Evolutionary conservation across 2,797 vertebrate species (phyloP), one percentile per base, ranked within the genome.

Genomic region (Chloroceryle amazona): DNA sequence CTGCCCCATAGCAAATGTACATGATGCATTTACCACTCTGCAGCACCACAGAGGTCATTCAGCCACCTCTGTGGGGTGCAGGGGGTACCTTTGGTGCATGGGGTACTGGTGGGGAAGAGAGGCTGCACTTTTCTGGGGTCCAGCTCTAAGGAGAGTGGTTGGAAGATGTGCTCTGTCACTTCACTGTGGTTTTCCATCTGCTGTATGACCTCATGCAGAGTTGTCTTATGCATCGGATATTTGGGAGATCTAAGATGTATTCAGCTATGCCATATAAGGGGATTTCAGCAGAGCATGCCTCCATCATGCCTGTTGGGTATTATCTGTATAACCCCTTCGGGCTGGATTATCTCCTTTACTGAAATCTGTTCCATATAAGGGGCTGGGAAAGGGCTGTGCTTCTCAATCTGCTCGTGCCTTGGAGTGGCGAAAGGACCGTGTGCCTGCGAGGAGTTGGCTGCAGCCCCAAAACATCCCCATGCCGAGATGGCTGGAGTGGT

Each of bases 331-430:
- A 95, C 94, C 81, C 86, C 67, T 85, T 81, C 7, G 44, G 83
- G 88, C 81, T 84, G 83, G 93, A 97, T 96, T 96, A 95, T 95
- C 94, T 96, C 76, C 92, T 94, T 90, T 90, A 54, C 88, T 90
- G 90, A 95, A 95, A 94, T 97, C 91, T 96, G 96, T 26, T 96
- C 94, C 91, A 92, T 96, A 97, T 95, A 95, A 96, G 96, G 96
- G 88, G 29, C 91, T 94, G 90, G 90, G 91, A 95, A 87, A 96
- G 88, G 71, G 63, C 86, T 95, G 86, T 82, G 80, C 85, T 82
- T 7, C 92, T 73, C 95, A 93, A 80, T 95, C 93, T 92, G 90
- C 93, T 95, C 47, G 0, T 96, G 96, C 95, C 92, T 94, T 78
- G 74, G 94, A 84, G 91, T 87, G 93, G 66, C 3, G 74, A 96